Conservation (phyloP, 2,888 invertebrate genomes). For the Acleris literana region DNA sequence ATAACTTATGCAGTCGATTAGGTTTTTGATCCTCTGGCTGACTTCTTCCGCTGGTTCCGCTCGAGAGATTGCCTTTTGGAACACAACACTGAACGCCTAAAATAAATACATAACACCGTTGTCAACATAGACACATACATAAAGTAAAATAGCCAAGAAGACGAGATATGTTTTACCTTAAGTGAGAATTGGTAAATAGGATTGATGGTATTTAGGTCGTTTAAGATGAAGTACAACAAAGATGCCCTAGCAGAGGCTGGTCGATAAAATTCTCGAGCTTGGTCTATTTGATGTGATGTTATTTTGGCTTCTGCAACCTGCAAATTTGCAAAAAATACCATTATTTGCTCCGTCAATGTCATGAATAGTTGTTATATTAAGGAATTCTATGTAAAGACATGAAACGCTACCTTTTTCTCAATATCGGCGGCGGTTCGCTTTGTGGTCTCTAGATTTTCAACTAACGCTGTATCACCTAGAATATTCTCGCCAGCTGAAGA, state of each 20-base stretch:
- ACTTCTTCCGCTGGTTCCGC: slow-evolving; percentile 93
- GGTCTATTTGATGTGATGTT: slow-evolving; percentile 96
- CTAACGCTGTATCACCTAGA: slow-evolving; percentile 95
- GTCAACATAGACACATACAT: neutral
- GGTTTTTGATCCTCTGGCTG: slow-evolving; percentile 89
- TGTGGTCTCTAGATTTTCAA: slow-evolving; percentile 97
- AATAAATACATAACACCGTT: neutral
- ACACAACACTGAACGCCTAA: slow-evolving; percentile 98
- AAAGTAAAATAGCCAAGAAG: neutral
- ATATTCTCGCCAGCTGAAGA: slow-evolving; percentile 97
- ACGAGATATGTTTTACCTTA: slow-evolving; percentile 84
- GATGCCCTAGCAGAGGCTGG: slow-evolving; percentile 97
- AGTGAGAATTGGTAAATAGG: slow-evolving; percentile 98
- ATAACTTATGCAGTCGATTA: slow-evolving; percentile 97
- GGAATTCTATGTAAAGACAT: no score
- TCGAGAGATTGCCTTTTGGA: slow-evolving; percentile 96
- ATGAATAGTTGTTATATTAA: no score
- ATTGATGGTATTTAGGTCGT: slow-evolving; percentile 97
- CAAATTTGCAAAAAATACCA: slow-evolving; percentile 31
- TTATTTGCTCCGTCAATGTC: neutral
- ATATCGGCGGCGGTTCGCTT: slow-evolving; percentile 98
- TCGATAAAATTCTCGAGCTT: slow-evolving; percentile 94
- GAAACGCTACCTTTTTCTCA: slow-evolving; percentile 88
- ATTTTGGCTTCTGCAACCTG: slow-evolving; percentile 94
- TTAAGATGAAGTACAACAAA: slow-evolving; percentile 96